phyloP scores from a whole-genome alignment of 2,797 vertebrate genomes.

The Rhinoraja longicauda region DNA sequence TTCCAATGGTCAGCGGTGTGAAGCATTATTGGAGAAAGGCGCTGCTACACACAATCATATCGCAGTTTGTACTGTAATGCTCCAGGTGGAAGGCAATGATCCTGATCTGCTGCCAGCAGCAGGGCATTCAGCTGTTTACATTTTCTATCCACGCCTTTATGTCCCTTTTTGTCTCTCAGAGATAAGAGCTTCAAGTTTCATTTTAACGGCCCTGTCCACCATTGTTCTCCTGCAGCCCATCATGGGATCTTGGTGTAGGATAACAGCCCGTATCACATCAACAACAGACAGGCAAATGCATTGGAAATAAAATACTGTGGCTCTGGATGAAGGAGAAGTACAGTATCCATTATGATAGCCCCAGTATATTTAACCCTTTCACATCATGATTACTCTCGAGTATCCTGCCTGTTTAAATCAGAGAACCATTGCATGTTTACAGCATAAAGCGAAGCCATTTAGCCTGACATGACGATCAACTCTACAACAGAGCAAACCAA shows the following conservation, averaged over 20 bases:
- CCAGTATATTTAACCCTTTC: constrained; percentile 1
- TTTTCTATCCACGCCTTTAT: not conserved
- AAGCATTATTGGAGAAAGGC: not conserved
- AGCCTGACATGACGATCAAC: no score
- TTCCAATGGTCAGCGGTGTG: not conserved
- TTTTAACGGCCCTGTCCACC: not conserved
- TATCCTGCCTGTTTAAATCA: no score
- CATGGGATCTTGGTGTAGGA: not conserved
- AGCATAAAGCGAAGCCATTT: no score
- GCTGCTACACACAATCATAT: not conserved
- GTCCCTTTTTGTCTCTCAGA: constrained; percentile 9
- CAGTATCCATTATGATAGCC: not conserved
- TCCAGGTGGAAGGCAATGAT: not conserved
- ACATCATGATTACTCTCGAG: not conserved
- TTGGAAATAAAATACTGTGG: constrained; percentile 14
- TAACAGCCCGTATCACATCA: constrained; percentile 24
- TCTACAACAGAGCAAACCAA: no score
- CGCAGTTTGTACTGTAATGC: not conserved
- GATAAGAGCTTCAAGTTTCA: constrained; percentile 27
- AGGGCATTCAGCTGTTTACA: not conserved
- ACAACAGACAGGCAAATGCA: not conserved
- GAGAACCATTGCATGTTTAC: no score
- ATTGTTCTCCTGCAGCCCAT: constrained; percentile 7
- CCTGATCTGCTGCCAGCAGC: not conserved
- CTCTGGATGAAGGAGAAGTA: not conserved